Evolutionary conservation across 2,888 invertebrate genomes (phyloP).

Genomic region (Ischnura elegans): DNA sequence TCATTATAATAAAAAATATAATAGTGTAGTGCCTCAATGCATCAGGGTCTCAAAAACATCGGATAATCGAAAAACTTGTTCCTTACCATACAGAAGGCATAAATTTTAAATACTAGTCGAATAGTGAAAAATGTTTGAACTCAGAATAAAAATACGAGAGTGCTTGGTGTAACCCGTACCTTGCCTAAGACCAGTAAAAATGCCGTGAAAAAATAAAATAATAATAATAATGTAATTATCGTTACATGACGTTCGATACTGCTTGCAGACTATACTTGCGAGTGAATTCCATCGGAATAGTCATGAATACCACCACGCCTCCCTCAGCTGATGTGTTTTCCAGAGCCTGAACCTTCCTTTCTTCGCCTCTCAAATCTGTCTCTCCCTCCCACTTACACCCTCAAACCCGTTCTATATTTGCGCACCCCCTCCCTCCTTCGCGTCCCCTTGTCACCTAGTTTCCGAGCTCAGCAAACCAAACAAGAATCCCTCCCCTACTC

Average conservation of each 20-base stretch:
- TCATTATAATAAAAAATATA: too few species aligned
- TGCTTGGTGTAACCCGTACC: too few species aligned
- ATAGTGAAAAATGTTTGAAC: too few species aligned
- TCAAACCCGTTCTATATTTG: conserved; percentile 62
- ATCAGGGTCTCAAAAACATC: too few species aligned
- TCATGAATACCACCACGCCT: neutral
- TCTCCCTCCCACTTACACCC: neutral
- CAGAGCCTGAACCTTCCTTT: neutral
- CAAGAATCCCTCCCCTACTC: neutral
- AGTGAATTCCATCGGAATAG: neutral
- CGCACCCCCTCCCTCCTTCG: neutral
- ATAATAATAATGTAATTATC: too few species aligned
- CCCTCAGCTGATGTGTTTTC: neutral
- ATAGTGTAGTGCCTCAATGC: too few species aligned
- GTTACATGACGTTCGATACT: neutral
- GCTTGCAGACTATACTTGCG: neutral
- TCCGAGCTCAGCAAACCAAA: conserved; percentile 17
- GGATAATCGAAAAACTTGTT: too few species aligned
- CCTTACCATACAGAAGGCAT: too few species aligned
- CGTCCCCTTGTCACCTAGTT: conserved; percentile 49
- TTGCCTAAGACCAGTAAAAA: too few species aligned
- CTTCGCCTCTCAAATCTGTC: neutral
- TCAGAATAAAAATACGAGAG: too few species aligned
- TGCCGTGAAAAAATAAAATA: too few species aligned
- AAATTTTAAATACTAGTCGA: too few species aligned